Percentiles rank a stretch among this genome's conserved stretches.
phyloP scores from a whole-genome alignment of 2,797 vertebrate species.

The Tapirus indicus region DNA sequence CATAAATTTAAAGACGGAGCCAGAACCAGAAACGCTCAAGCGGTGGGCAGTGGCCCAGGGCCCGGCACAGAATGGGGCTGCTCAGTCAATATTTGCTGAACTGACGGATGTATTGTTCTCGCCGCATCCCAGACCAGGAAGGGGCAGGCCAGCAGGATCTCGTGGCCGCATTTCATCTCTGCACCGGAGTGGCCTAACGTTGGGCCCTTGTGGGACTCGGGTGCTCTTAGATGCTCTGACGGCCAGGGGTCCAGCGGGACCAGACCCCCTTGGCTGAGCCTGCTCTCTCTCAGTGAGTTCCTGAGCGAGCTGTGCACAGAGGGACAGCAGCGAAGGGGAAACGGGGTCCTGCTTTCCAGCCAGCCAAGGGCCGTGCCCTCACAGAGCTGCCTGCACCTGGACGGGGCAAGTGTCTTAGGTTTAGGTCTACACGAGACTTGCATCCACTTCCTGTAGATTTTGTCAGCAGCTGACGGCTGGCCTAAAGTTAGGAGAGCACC shows the following conservation, averaged over 20 bases:
- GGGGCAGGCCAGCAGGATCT: background rate
- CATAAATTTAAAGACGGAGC: background rate
- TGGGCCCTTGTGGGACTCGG: fast-evolving
- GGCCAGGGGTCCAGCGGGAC: background rate
- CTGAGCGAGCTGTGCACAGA: fast-evolving
- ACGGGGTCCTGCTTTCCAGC: fast-evolving
- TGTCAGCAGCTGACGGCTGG: fast-evolving
- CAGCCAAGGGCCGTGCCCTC: background rate
- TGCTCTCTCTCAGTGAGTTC: background rate
- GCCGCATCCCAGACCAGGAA: background rate
- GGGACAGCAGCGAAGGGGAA: background rate
- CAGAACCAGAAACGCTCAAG: background rate
- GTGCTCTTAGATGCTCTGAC: background rate
- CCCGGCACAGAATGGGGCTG: background rate
- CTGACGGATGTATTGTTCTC: background rate
- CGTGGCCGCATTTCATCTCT: background rate
- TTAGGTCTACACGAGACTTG: background rate
- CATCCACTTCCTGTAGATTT: fast-evolving
- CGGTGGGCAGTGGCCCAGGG: background rate
- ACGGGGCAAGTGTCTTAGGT: background rate
- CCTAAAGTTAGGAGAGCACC: background rate
- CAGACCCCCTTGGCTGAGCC: background rate
- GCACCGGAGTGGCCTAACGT: fast-evolving
- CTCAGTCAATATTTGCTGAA: background rate
- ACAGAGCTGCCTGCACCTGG: fast-evolving